phyloP scores from a whole-genome alignment of 2,888 invertebrate genomes.

The Microplitis deprimator region DNA sequence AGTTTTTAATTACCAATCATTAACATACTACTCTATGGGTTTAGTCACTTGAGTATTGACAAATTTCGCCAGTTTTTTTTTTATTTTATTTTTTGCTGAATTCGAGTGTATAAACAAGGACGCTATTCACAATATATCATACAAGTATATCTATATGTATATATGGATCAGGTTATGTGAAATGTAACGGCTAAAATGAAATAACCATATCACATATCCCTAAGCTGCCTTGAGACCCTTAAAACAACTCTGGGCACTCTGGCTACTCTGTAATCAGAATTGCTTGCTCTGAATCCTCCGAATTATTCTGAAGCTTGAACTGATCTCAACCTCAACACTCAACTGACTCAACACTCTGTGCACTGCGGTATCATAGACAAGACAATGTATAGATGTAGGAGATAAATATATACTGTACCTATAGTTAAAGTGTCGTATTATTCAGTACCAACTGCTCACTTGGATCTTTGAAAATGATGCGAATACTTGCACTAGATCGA shows the following conservation, averaged over 20 bases:
- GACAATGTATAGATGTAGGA: too few relatives aligned
- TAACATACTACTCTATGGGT: constrained; percentile 56
- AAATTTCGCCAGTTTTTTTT: constrained; percentile 47
- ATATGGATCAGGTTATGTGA: background rate
- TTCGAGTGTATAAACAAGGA: constrained; percentile 55
- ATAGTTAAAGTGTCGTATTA: too few relatives aligned
- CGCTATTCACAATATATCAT: constrained; percentile 52
- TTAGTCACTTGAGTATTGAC: constrained; percentile 44
- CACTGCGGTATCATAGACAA: too few relatives aligned
- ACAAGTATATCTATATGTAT: background rate
- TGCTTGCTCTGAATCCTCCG: background rate
- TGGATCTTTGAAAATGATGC: background rate
- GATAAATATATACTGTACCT: too few relatives aligned
- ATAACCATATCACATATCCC: background rate
- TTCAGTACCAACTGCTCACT: background rate
- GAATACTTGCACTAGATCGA: background rate
- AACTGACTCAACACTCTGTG: too few relatives aligned
- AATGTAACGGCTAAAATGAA: background rate
- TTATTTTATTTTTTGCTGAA: background rate
- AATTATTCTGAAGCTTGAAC: too few relatives aligned
- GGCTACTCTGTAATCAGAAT: background rate
- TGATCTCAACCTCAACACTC: too few relatives aligned
- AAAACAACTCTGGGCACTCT: background rate
- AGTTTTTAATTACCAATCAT: constrained; percentile 53
- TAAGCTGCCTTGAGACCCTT: background rate